Evolutionary conservation across 2,113 vertebrate species (phyloP), one percentile per base, ranked within the genome.

Genomic region (Oophaga pumilio): DNA sequence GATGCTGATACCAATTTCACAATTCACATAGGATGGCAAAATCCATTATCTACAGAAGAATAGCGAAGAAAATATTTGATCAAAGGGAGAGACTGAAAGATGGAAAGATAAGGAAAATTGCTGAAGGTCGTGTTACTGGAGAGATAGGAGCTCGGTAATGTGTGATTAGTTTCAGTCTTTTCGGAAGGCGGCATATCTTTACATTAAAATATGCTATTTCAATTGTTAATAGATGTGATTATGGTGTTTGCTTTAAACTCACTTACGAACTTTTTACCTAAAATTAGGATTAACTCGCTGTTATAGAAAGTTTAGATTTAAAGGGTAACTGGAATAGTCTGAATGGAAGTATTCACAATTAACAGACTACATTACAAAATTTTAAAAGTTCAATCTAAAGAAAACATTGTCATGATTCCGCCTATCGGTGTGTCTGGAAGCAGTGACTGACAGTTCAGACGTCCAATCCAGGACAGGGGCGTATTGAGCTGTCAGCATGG

Each of bases 41-140:
- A 92, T 89, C 91, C 84, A 90, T 92, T 92, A 91, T 76, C 8
- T 88, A 74, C 86, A 76, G 86, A n/a, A 87, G 56, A 92, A 74
- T 28, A 89, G 81, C 0, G 20, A 89, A 89, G 80, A 89, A 79
- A 89, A 0, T 3, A 81, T 89, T 78, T 86, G 90, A 91, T 91
- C 85, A 90, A 88, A 88, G 85, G 5, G 66, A 86, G 33, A 82
- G 86, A 76, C 68, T 52, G 80, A 88, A 26, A 56, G 80, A 87
- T 76, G 9, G 49, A 10, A 56, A 76, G 86, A 88, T 76, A 60
- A 2, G 73, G 83, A 68, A 26, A 89, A 80, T 43, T 82, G 62
- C 0, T 85, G 52, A 76, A 76, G 71, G 91, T 92, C 89, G 90
- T 12, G 50, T 91, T 90, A 89, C 89, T 89, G 90, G 28, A 84